Conservation (phyloP, 2,113 vertebrate genomes). For the Empidonax alnorum region DNA sequence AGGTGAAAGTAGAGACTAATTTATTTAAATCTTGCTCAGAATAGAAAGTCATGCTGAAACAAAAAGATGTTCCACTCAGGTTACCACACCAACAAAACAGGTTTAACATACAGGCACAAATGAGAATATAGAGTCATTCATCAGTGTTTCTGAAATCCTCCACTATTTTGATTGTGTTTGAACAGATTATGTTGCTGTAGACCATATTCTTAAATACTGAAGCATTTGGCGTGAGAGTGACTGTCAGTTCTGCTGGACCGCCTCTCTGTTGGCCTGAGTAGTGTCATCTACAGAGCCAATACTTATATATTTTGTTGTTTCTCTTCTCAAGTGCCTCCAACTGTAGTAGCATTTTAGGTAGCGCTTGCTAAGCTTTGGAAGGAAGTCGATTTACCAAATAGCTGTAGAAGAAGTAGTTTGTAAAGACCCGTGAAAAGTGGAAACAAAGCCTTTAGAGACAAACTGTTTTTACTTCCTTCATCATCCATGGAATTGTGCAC, state of each 20-base stretch:
- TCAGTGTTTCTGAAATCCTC: not conserved
- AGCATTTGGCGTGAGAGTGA: not conserved
- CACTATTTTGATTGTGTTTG: not conserved
- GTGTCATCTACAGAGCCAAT: not conserved
- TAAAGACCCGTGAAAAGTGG: not conserved
- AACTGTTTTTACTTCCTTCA: not conserved
- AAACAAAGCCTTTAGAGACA: not conserved
- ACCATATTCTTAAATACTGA: not conserved
- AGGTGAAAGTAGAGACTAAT: not conserved
- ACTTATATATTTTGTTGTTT: not conserved
- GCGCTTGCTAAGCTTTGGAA: not conserved
- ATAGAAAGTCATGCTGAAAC: not conserved
- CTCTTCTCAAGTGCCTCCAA: not conserved
- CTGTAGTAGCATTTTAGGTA: not conserved
- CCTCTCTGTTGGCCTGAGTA: not conserved
- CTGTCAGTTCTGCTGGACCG: not conserved
- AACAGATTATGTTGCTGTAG: not conserved
- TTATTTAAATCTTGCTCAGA: not conserved
- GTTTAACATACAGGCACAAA: not conserved
- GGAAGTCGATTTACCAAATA: not conserved
- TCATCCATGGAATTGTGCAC: not conserved
- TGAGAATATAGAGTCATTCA: not conserved
- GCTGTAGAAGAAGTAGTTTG: not conserved
- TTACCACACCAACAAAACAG: fast-evolving
- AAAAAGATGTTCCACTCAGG: not conserved